Percentiles rank a stretch among this genome's conserved stretches.
These are phyloP conservation scores for Galerucella nymphaeae DNA, from an alignment of 2,888 invertebrate genomes.

Conservation along the genomic window DNA sequence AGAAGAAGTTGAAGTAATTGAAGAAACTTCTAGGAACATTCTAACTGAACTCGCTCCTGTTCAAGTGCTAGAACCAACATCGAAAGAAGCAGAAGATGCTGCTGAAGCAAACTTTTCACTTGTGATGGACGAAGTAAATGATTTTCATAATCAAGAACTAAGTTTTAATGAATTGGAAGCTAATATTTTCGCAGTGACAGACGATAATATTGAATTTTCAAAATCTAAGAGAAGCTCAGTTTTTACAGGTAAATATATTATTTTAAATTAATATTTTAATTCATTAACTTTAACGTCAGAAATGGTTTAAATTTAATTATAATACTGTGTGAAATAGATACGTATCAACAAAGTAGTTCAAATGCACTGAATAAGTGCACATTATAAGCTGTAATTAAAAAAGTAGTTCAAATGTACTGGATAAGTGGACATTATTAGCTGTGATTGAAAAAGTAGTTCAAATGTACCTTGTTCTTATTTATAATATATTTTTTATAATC, in stretches of 20 bases:
- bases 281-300: no score
- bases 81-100: neutral
- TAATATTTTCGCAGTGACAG: slow-evolving; percentile 36
- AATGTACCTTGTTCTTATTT: neutral
- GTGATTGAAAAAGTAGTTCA: neutral
- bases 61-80: neutral
- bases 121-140: neutral
- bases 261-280: no score
- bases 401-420: no score
- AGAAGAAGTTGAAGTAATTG: neutral
- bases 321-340: no score
- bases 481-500: neutral
- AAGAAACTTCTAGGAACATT: neutral
- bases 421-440: no score
- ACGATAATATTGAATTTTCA: neutral
- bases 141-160: neutral
- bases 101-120: neutral
- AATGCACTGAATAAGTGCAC: neutral
- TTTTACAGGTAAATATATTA: neutral
- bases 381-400: no score
- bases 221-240: neutral
- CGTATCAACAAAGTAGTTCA: neutral
- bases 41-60: slow-evolving; percentile 13
- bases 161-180: slow-evolving; percentile 35
- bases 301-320: no score